These are phyloP conservation scores for Syncerus caffer DNA, from an alignment of 2,797 vertebrate genomes.

Conservation along the genomic window DNA sequence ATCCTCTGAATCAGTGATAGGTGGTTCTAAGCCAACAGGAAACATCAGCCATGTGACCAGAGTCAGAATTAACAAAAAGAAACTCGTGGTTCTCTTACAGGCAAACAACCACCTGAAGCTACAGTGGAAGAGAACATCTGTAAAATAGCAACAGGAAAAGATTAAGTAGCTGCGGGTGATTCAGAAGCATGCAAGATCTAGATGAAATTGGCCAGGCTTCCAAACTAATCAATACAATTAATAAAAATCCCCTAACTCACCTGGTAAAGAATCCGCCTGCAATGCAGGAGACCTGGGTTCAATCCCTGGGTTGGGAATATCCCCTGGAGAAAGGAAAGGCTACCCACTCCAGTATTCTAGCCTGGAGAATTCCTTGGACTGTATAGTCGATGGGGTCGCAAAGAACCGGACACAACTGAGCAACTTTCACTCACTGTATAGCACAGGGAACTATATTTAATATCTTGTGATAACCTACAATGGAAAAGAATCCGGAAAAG, in stretches of 20 bases:
- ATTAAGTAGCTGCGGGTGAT: too few species aligned
- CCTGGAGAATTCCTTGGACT: neutral
- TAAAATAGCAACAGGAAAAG: neutral
- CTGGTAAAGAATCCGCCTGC: neutral
- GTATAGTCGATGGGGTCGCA: neutral
- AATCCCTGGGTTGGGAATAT: neutral
- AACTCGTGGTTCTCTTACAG: too few species aligned
- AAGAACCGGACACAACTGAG: neutral
- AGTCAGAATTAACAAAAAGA: rapidly evolving
- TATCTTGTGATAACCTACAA: neutral
- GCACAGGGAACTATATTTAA: neutral
- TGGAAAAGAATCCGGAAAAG: neutral
- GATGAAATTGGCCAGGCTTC: neutral
- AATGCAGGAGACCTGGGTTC: neutral
- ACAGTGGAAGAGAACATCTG: rapidly evolving
- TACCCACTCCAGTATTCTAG: neutral
- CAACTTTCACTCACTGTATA: neutral
- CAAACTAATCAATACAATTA: neutral
- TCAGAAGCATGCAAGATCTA: neutral
- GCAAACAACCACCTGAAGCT: too few species aligned
- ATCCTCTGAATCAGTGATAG: neutral
- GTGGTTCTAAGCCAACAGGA: neutral
- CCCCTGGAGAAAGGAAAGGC: neutral
- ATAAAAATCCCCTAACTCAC: neutral
- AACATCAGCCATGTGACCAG: neutral